Evolutionary conservation across 2,888 invertebrate species (phyloP), one percentile per base, ranked within the genome.

Genomic region (Thereva unica): DNA sequence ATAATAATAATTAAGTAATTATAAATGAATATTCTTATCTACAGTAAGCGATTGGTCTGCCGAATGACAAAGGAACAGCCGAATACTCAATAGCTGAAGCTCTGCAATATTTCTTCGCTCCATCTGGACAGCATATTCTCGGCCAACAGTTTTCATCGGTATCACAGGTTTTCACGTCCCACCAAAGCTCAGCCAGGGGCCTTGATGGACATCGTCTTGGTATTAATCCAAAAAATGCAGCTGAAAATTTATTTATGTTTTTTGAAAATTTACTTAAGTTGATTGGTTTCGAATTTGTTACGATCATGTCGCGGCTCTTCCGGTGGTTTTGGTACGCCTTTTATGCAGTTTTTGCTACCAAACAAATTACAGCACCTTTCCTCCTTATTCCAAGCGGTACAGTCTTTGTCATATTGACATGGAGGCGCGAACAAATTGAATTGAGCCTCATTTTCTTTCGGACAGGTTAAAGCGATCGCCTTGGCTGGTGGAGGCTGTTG

Each of bases 111-210:
- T 86, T 87, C 59, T 85, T 85, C 2, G 79, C 79, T 71, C 85
- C 87, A 76, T 90, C 91, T 0, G 89, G 89, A 72, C 91, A 91
- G 77, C 91, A 91, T 67, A 91, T 85, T 37, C 91, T 83, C 9
- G 90, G 89, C 84, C 88, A 86, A 78, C 91, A 91, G 74, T 91
- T 90, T 10, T 83, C 79, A 75, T 91, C 91, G 0, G 81, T 82
- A 72, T 83, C 82, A 75, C 91, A 91, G 67, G 86, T 84, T 76
- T 88, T 86, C 10, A 90, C 85, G 67, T 89, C 87, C 76, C 89
- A 86, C 72, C 88, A 83, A 8, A 89, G 80, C 79, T 91, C 90
- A 0, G 89, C 88, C 12, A 91, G 79, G 2, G 89, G 88, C 57
- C 87, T 82, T 38, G 82, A 78, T 0, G 91, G 90, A 72, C 91